A percentile compares a stretch with the other conserved stretches of the same genome.
Evolutionary conservation across 2,113 vertebrate species (phyloP).

Genomic region (Xiphias gladius): DNA sequence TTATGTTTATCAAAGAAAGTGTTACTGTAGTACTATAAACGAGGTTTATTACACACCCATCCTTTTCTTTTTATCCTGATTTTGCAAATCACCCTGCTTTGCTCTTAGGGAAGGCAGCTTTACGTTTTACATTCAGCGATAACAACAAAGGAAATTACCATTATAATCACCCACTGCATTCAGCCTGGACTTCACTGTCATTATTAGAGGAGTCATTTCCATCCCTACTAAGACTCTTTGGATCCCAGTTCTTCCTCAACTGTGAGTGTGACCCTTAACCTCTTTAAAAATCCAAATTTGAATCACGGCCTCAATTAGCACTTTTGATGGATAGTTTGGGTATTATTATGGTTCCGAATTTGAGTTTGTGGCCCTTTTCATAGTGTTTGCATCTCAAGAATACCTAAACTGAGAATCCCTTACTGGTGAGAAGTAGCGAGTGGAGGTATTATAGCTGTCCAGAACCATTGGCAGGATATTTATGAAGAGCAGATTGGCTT

Average conservation of each 20-base stretch:
- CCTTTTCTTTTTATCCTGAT: neutral
- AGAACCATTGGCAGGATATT: constrained; percentile 59
- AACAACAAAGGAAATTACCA: constrained; percentile 4
- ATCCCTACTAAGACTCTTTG: constrained; percentile 11
- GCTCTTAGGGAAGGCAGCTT: constrained; percentile 20
- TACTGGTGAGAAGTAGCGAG: constrained; percentile 21
- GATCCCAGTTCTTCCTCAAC: neutral
- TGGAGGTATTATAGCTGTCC: constrained; percentile 38
- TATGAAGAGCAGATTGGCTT: constrained; percentile 66
- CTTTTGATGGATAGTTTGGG: neutral
- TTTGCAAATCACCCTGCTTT: constrained; percentile 7
- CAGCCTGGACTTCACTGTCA: neutral
- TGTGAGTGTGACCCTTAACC: neutral
- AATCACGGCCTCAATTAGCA: neutral
- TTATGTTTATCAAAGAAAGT: neutral
- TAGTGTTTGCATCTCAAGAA: constrained; percentile 16
- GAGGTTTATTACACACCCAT: neutral
- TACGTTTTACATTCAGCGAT: constrained; percentile 36
- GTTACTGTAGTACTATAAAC: neutral
- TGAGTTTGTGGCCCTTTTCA: neutral
- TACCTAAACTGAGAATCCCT: constrained; percentile 40
- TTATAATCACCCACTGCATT: constrained; percentile 26
- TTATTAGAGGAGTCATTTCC: constrained; percentile 18
- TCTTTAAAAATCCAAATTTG: neutral
- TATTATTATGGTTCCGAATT: neutral